phyloP scores from a whole-genome alignment of 2,888 invertebrate species.

The Epirrita christyi region DNA sequence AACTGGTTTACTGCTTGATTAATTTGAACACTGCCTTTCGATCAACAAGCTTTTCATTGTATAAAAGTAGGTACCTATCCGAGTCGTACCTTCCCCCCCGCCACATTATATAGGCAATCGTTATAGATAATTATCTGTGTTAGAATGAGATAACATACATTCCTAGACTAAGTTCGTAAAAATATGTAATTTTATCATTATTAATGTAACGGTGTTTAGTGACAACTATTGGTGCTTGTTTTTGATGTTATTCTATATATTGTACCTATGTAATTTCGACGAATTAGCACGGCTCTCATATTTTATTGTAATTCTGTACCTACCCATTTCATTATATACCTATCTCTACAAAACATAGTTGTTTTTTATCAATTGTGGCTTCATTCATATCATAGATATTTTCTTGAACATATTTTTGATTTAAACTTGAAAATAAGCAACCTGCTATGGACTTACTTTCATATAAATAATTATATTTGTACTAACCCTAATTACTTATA shows the following conservation, averaged over 20 bases:
- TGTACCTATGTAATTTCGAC: constrained; percentile 21
- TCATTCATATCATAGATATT: constrained; percentile 35
- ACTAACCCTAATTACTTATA: constrained; percentile 21
- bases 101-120: constrained; percentile 6
- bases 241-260: constrained; percentile 16
- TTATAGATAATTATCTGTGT: constrained; percentile 11
- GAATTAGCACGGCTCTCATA: constrained; percentile 9
- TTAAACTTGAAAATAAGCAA: constrained; percentile 28
- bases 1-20: not conserved
- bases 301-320: not conserved
- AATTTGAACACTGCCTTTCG: not conserved
- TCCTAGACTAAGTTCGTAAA: constrained; percentile 21
- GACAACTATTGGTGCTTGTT: constrained; percentile 13
- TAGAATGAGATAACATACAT: constrained; percentile 10
- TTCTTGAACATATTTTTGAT: constrained; percentile 24
- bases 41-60: not conserved
- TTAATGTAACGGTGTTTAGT: constrained; percentile 18
- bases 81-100: constrained; percentile 11
- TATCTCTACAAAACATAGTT: not conserved
- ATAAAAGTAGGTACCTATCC: not conserved
- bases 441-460: constrained; percentile 7
- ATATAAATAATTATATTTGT: constrained; percentile 17
- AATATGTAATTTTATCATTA: constrained; percentile 25
- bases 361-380: constrained; percentile 29
- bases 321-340: not conserved